Evolutionary conservation across 2,888 invertebrate genomes (phyloP).

Genomic region (Ophion ventricosus): DNA sequence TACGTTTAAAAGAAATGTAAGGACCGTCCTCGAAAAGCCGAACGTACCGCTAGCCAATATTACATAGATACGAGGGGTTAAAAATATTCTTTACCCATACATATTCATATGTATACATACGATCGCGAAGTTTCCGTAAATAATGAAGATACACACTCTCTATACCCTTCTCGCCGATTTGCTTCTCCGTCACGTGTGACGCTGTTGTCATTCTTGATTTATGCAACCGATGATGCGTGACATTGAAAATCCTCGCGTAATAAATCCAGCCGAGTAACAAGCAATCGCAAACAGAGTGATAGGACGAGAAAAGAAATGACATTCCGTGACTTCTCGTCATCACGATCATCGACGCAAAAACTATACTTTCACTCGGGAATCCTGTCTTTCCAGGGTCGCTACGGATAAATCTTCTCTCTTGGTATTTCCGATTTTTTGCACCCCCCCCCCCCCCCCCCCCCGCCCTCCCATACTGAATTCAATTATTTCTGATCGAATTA

Average conservation of each 20-base stretch:
- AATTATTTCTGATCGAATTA: constrained; percentile 25
- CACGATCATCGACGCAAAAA: constrained; percentile 25
- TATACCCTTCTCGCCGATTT: background rate
- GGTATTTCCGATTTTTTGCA: constrained; percentile 31
- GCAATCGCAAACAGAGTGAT: constrained; percentile 31
- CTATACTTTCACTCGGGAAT: constrained; percentile 58
- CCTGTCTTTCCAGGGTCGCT: constrained; percentile 29
- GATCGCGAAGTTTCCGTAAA: background rate
- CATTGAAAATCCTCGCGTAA: constrained; percentile 54
- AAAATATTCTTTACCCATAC: no score
- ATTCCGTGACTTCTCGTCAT: constrained; percentile 38
- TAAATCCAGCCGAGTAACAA: constrained; percentile 34
- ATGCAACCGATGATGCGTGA: constrained; percentile 27
- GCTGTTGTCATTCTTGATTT: constrained; percentile 2
- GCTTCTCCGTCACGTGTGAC: background rate
- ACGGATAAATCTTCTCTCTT: constrained; percentile 19
- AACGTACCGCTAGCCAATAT: no score
- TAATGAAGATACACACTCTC: background rate
- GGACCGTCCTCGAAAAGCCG: no score
- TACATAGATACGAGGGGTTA: no score
- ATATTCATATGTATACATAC: no score
- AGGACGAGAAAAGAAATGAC: constrained; percentile 21
- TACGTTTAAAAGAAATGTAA: no score
- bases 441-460: background rate
- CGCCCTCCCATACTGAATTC: no score